Conservation (phyloP, 1,140 invertebrate genomes). For the Caerostris extrusa region DNA sequence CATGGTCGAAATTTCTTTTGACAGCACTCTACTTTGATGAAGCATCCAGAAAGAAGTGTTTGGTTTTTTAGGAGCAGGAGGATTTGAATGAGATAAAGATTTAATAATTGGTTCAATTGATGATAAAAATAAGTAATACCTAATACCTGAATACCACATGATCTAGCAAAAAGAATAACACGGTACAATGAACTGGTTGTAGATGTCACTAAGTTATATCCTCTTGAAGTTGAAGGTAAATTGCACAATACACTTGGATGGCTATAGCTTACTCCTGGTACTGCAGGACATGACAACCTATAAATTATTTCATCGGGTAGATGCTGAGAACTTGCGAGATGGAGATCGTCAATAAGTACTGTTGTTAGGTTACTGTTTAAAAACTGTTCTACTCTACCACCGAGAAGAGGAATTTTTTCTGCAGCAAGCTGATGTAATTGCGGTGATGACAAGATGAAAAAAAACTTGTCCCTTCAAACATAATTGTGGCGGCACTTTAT, state of each 20-base stretch:
- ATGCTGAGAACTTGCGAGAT: background rate
- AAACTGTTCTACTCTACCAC: conserved; percentile 70
- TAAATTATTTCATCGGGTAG: conserved; percentile 2
- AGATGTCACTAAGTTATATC: conserved; percentile 43
- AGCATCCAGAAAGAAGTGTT: conserved; percentile 46
- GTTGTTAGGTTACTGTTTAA: conserved; percentile 57
- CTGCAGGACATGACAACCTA: background rate
- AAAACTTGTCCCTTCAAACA: conserved; percentile 69
- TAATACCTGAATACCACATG: conserved; percentile 49
- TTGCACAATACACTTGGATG: conserved; percentile 1
- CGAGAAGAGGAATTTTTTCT: conserved; percentile 62
- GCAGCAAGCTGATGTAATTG: background rate
- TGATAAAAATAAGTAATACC: conserved; percentile 45
- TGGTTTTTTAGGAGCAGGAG: background rate
- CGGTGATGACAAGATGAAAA: conserved; percentile 58
- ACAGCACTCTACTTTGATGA: conserved; percentile 64
- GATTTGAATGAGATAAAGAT: background rate
- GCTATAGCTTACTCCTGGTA: background rate
- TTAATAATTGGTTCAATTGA: conserved; percentile 45
- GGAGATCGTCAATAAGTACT: conserved; percentile 57
- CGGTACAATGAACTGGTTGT: background rate
- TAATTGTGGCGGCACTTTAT: conserved; percentile 67
- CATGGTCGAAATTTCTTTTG: conserved; percentile 65
- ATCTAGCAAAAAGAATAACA: conserved; percentile 37
- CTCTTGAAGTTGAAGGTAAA: conserved; percentile 66